Evolutionary conservation across 2,888 invertebrate species (phyloP).

Genomic region (Agrypnus murinus): DNA sequence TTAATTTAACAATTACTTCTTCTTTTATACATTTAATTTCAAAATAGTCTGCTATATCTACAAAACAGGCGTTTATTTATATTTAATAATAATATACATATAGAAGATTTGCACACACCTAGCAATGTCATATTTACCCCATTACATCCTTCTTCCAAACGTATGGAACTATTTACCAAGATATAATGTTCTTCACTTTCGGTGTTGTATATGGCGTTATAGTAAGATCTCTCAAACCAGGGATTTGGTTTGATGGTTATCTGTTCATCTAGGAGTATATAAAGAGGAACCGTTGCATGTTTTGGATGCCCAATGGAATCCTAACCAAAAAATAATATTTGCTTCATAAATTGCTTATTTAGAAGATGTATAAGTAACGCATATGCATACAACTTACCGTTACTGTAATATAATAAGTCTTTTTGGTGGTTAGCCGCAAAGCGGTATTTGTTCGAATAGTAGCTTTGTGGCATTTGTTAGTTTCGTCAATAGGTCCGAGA

Average conservation of each 20-base stretch:
- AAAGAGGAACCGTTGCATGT: conserved; percentile 31
- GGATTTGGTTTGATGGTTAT: conserved; percentile 72
- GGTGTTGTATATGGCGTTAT: conserved; percentile 70
- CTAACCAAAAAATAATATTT: conserved; percentile 54
- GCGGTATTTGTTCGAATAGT: conserved; percentile 53
- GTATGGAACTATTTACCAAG: too few relatives aligned
- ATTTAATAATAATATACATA: neutral
- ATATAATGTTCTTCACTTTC: conserved; percentile 53
- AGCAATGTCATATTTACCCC: too few relatives aligned
- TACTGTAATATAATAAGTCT: conserved; percentile 58
- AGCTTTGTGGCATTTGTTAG: conserved; percentile 55
- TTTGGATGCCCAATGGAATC: conserved; percentile 53
- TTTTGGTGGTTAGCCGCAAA: conserved; percentile 47
- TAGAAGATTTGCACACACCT: too few relatives aligned
- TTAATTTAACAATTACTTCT: neutral
- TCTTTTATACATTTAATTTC: neutral
- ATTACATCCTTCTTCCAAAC: too few relatives aligned
- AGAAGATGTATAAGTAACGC: neutral
- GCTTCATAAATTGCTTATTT: too few relatives aligned
- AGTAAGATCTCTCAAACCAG: conserved; percentile 71
- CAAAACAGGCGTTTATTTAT: neutral
- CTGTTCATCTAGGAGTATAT: conserved; percentile 67
- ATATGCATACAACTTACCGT: too few relatives aligned
- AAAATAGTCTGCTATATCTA: conserved; percentile 29
- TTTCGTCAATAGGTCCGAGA: conserved; percentile 17